Conservation (phyloP, 2,797 vertebrate species). For the Garrulus glandarius region DNA sequence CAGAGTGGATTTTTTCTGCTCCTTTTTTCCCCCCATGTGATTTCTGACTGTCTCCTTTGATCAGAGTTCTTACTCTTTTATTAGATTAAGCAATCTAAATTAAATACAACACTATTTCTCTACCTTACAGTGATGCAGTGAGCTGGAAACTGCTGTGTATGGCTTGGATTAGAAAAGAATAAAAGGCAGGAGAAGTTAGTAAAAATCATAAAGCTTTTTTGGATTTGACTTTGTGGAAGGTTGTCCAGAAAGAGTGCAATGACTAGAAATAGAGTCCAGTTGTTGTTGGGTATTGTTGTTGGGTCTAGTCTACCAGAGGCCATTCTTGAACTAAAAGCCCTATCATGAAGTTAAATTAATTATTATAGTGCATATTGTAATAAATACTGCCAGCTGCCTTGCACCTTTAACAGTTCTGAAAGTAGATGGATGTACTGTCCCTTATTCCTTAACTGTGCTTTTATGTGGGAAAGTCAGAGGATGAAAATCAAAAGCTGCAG, state of each 20-base stretch:
- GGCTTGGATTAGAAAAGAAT: background rate
- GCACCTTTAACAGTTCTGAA: background rate
- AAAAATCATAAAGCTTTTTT: background rate
- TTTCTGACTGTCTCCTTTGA: background rate
- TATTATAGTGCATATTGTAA: background rate
- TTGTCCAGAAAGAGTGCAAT: background rate
- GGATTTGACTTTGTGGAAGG: background rate
- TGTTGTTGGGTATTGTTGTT: background rate
- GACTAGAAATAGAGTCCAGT: background rate
- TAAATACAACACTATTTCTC: background rate
- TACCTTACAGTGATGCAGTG: background rate
- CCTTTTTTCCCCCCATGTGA: background rate
- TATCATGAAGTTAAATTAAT: background rate
- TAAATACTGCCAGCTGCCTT: background rate
- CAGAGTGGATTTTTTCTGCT: background rate
- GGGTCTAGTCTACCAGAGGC: background rate
- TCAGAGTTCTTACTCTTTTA: background rate
- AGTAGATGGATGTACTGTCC: background rate
- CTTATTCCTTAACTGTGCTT: background rate
- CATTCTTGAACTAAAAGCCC: background rate
- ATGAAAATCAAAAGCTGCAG: background rate
- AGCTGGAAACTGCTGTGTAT: background rate
- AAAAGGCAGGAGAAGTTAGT: background rate
- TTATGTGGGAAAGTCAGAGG: background rate
- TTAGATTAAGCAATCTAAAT: background rate